Conservation (phyloP, 2,113 vertebrate species). For the Asarcornis scutulata region DNA sequence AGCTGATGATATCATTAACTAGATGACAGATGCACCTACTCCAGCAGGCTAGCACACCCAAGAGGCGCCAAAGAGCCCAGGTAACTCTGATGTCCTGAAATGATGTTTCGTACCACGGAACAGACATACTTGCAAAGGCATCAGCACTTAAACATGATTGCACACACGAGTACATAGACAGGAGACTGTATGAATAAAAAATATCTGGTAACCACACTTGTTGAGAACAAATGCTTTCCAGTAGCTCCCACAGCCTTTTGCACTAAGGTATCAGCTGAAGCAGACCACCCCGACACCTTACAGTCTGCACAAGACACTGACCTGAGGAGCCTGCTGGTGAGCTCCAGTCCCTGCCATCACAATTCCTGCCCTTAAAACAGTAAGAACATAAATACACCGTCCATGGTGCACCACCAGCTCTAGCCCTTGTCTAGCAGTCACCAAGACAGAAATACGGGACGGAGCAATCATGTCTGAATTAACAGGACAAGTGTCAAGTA, state of each 20-base stretch:
- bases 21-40: not conserved
- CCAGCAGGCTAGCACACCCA: not conserved
- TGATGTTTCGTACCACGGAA: not conserved
- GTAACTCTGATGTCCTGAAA: not conserved
- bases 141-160: not conserved
- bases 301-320: no score
- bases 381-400: not conserved
- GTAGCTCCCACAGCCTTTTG: not conserved
- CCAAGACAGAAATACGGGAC: not conserved
- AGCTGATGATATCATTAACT: not conserved
- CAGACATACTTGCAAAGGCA: not conserved
- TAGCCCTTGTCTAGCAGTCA: not conserved
- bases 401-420: not conserved
- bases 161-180: not conserved
- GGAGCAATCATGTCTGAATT: not conserved
- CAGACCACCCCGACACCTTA: not conserved
- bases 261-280: not conserved
- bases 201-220: not conserved
- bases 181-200: not conserved
- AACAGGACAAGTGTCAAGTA: not conserved
- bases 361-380: not conserved
- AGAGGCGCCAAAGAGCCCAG: not conserved
- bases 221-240: not conserved
- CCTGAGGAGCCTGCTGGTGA: not conserved
- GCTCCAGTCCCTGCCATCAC: not conserved